Conservation (phyloP, 2,113 vertebrate genomes). For the Mirounga angustirostris region DNA sequence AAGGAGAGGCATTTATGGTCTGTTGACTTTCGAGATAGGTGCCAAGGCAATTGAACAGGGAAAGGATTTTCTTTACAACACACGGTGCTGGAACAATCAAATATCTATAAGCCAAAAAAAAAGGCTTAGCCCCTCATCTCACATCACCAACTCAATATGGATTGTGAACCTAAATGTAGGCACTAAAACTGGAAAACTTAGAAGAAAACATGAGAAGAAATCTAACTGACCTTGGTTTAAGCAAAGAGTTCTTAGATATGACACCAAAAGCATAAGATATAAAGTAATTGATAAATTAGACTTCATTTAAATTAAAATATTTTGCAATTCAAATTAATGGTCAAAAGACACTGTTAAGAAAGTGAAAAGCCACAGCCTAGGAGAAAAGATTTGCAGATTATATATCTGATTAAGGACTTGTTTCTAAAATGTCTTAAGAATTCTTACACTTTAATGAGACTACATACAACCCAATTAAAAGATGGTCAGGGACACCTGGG, state of each 20-base stretch:
- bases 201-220: background rate
- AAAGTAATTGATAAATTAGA: background rate
- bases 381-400: background rate
- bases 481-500: background rate
- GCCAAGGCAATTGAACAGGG: background rate
- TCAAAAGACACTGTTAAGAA: background rate
- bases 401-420: background rate
- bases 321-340: background rate
- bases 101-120: background rate
- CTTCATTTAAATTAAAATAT: background rate
- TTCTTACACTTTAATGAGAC: background rate
- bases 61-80: background rate
- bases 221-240: background rate
- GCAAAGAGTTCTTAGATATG: background rate
- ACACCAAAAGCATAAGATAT: background rate
- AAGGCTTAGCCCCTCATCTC: background rate
- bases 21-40: background rate
- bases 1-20: background rate
- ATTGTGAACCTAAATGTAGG: background rate
- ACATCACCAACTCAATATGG: background rate
- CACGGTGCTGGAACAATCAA: background rate
- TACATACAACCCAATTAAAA: background rate
- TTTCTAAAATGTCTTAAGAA: background rate
- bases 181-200: background rate
- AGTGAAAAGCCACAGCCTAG: background rate